These are phyloP conservation scores for Phymastichus coffea DNA, from an alignment of 1,140 invertebrate genomes.

Conservation along the genomic window DNA sequence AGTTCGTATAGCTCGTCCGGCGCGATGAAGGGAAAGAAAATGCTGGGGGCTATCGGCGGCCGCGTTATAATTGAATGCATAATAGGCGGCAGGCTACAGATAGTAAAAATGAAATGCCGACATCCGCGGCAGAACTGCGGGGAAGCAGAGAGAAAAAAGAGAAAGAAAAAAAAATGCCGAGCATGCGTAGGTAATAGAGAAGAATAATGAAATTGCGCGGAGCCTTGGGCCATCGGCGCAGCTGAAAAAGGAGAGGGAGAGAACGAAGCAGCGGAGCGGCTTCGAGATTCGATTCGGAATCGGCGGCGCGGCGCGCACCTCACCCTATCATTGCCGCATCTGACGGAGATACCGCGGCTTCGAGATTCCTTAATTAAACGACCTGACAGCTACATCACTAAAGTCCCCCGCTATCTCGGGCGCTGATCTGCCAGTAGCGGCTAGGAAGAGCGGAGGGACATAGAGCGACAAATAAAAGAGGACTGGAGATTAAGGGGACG, in stretches of 20 bases:
- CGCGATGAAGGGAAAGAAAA: too few species aligned
- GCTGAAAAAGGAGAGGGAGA: not conserved
- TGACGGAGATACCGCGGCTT: constrained; percentile 16
- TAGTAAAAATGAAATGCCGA: too few species aligned
- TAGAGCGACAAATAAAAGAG: not conserved
- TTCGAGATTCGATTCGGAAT: too few species aligned
- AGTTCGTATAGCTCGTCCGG: too few species aligned
- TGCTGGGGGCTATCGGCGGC: not conserved
- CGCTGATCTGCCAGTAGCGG: constrained; percentile 32
- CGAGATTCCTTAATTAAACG: constrained; percentile 51
- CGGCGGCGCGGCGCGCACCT: not conserved
- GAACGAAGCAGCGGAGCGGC: not conserved
- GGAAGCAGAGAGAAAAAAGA: not conserved
- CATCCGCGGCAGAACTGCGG: too few species aligned
- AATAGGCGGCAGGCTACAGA: too few species aligned
- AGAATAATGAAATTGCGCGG: constrained; percentile 19
- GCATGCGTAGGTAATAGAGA: constrained; percentile 2
- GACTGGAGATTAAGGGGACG: not conserved
- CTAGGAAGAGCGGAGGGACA: not conserved
- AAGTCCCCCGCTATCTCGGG: constrained; percentile 34
- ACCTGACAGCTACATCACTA: constrained; percentile 50
- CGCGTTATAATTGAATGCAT: constrained; percentile 16
- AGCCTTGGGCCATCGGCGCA: constrained; percentile 1
- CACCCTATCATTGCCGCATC: constrained; percentile 30
- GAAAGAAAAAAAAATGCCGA: not conserved